Base-by-base conservation (phyloP, 1,140 invertebrate genomes). In the Hycleus phaleratus region DNA sequence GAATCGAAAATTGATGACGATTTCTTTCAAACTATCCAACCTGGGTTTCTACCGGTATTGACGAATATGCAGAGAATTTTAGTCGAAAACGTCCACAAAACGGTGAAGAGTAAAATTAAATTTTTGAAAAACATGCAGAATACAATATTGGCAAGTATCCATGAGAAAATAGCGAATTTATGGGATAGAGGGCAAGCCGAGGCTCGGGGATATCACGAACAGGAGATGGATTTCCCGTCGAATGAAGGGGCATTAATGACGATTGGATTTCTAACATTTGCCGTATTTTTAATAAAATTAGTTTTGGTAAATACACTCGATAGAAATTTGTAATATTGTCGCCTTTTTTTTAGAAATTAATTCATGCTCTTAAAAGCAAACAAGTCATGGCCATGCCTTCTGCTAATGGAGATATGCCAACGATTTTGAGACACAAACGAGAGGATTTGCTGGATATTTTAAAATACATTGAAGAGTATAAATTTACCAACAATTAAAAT, bases 221-320 rank as follows among this genome's bases (percentile, higher is more conserved):
- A 65, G 40, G 77, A 79, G 54, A 75, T 89, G 50, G 83, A 85
- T 56, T 88, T 90, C 69, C 87, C 87, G n/a, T 89, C 88, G 0
- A 77, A 85, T 26, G 87, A 90, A 74, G 82, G 84, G 39, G 83
- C 88, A 0, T 73, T 91, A 25, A 83, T 91, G 79, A 85, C 86
- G 25, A 86, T 91, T 54, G 87, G 86, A 3, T 90, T 91, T 72
- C 75, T 91, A 6, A 90, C 88, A 1, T 91, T 91, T 70, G 86
- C 88, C 1, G 87, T 90, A 8, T 91, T 88, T 69, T 78, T 91
- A 9, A 83, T 91, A 25, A 88, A 88, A 72, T 74, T 90, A 26
- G 85, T 90, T n/a, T 78, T 89, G 79, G 88, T 90, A 79, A 26
- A 0, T 7, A 32, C 32, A 32, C 4, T 4, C 32, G 7, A 32